These are phyloP conservation scores for Diadegma fenestrale DNA, from an alignment of 2,888 invertebrate genomes.

Conservation along the genomic window DNA sequence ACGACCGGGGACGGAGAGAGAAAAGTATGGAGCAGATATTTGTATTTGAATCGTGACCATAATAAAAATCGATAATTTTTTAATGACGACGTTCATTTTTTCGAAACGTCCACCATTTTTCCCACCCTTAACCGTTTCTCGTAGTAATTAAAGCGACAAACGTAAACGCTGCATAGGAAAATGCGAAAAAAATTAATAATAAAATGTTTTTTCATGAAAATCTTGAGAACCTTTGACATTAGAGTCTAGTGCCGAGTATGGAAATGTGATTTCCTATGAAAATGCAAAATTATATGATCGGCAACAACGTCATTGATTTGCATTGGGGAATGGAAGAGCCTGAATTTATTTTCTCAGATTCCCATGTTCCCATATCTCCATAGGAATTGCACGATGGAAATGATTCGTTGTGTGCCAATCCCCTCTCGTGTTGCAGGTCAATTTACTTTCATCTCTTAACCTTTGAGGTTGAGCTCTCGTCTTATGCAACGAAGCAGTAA, in stretches of 20 bases:
- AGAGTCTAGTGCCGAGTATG: not conserved
- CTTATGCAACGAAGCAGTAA: conserved; percentile 69
- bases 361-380: conserved; percentile 14
- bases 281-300: conserved; percentile 2
- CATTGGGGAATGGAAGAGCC: not conserved
- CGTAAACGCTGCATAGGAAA: not conserved
- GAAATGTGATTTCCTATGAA: not conserved
- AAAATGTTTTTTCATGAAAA: not conserved
- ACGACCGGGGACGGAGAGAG: not conserved
- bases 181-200: not conserved
- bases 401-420: conserved; percentile 45
- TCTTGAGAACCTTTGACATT: conserved; percentile 13
- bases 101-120: conserved; percentile 9
- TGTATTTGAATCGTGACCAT: conserved; percentile 12
- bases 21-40: not conserved
- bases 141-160: not conserved
- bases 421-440: conserved; percentile 67
- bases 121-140: not conserved
- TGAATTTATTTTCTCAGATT: conserved; percentile 24
- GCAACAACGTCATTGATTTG: not conserved
- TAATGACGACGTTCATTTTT: conserved; percentile 31
- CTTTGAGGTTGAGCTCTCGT: conserved; percentile 74
- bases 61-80: conserved; percentile 39
- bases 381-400: conserved; percentile 22
- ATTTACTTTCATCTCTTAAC: conserved; percentile 81